phyloP scores from a whole-genome alignment of 2,888 invertebrate genomes.

The Polydrusus pterygomalis region DNA sequence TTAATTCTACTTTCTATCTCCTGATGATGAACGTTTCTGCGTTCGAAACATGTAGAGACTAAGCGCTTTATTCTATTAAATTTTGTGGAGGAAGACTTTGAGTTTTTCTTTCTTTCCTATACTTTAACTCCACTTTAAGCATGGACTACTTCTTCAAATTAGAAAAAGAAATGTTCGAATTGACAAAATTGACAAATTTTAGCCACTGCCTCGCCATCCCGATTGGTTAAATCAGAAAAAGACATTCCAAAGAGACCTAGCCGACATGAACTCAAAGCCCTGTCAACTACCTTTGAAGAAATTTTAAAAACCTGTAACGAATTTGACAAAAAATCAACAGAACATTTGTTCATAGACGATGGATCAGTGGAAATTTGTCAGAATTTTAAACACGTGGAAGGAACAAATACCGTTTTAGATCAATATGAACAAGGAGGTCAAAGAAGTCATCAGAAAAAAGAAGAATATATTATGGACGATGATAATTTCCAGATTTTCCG shows the following conservation, averaged over 20 bases:
- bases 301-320: conserved; percentile 44
- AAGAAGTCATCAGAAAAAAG: background rate
- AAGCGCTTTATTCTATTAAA: no score
- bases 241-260: conserved; percentile 9
- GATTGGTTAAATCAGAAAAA: conserved; percentile 41
- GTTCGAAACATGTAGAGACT: no score
- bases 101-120: no score
- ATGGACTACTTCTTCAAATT: no score
- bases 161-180: no score
- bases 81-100: no score
- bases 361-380: conserved; percentile 8
- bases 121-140: no score
- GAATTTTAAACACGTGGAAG: background rate
- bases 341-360: conserved; percentile 23
- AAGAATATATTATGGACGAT: background rate
- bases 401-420: background rate
- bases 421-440: conserved; percentile 24
- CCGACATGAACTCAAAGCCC: conserved; percentile 14
- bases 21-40: no score
- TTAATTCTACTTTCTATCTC: no score
- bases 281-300: conserved; percentile 40
- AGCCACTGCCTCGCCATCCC: conserved; percentile 25
- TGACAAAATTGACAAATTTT: no score
- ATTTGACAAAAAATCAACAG: conserved; percentile 37
- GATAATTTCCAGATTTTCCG: no score